A percentile compares a stretch with the other conserved stretches of the same genome.
Conservation (phyloP, 2,113 vertebrate species). For the Lichenostomus cassidix region DNA sequence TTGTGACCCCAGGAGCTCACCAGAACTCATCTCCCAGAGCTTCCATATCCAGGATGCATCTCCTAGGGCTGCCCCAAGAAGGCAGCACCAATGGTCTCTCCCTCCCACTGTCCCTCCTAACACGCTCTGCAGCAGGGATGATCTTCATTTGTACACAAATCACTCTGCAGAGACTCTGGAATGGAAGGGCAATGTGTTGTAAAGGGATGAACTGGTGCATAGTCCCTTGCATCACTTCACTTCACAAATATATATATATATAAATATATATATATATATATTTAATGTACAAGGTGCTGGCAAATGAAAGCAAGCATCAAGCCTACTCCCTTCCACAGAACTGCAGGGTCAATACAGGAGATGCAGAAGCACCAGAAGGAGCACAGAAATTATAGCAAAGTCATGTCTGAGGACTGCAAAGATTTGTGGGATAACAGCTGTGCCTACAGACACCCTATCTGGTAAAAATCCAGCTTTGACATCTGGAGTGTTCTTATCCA, state of each 20-base stretch:
- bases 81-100: background rate
- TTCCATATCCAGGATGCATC: background rate
- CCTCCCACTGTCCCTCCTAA: rapidly evolving
- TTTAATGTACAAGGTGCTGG: background rate
- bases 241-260: background rate
- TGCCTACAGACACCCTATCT: background rate
- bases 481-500: background rate
- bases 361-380: background rate
- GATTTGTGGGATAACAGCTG: slow-evolving; percentile 12
- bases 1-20: background rate
- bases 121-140: background rate
- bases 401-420: background rate
- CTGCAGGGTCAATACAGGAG: background rate
- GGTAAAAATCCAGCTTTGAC: background rate
- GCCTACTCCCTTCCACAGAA: background rate
- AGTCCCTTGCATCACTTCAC: background rate
- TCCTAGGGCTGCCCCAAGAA: background rate
- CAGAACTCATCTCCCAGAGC: background rate
- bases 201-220: background rate
- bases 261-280: too few relatives aligned
- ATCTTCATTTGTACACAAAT: background rate
- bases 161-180: background rate
- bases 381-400: background rate
- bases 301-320: background rate
- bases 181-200: background rate